These are phyloP conservation scores for Nycticebus coucang DNA, from an alignment of 2,113 vertebrate genomes.

Conservation along the genomic window DNA sequence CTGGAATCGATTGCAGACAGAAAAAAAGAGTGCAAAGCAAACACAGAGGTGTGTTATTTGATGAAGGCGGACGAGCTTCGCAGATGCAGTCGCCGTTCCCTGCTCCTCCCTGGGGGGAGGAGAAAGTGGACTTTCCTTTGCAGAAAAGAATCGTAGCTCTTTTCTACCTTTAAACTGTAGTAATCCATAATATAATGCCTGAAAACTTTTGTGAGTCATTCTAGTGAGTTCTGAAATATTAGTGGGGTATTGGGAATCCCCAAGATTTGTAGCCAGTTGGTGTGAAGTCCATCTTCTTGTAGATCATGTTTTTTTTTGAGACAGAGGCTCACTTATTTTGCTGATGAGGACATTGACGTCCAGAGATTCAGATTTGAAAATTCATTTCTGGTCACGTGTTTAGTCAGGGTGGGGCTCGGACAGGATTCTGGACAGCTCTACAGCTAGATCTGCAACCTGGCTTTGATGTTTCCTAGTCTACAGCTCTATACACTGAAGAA, in stretches of 20 bases:
- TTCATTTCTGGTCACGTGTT: background rate
- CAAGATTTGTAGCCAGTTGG: background rate
- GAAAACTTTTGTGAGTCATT: background rate
- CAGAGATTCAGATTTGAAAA: background rate
- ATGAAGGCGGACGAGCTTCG: background rate
- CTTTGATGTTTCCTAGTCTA: background rate
- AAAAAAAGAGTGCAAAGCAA: background rate
- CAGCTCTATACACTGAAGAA: background rate
- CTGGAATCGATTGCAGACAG: background rate
- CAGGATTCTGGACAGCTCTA: background rate
- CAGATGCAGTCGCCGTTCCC: background rate
- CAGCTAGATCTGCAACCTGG: background rate
- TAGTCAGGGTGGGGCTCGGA: background rate
- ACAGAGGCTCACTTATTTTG: background rate
- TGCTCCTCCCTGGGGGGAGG: background rate
- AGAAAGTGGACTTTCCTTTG: background rate
- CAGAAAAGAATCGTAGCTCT: constrained; percentile 21
- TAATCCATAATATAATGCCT: background rate
- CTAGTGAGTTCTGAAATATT: background rate
- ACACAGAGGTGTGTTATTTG: background rate
- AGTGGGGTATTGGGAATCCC: background rate
- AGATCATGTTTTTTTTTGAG: background rate
- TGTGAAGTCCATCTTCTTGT: background rate
- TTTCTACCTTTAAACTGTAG: background rate
- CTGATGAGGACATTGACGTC: background rate